Evolutionary conservation across 2,888 invertebrate species (phyloP), one percentile per base, ranked within the genome.

Genomic region (Drosophila stalkeri): DNA sequence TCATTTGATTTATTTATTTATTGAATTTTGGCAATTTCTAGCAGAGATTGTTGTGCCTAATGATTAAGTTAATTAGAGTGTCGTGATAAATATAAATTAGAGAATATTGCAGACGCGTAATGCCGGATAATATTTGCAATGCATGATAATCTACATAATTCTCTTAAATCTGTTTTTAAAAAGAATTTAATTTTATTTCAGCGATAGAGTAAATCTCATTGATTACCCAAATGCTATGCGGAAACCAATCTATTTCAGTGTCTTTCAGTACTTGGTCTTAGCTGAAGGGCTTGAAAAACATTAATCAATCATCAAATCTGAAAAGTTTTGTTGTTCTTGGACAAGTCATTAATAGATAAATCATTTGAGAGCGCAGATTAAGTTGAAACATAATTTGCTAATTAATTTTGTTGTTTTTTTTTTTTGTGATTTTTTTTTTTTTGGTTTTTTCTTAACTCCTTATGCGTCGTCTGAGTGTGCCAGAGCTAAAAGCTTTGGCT

Each of bases 331-430:
- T 11, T 37, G n/a, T 56, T 41, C 41, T 61, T 16, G 39, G 16
- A 12, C 20, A 49, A 33, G n/a, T 33, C 31, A 31, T 41, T 52
- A 41, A 33, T 49, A 41, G 41, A 41, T 41, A 41, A 61, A 54
- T 54, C 39, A 52, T 20, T 52, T 20, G 20, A 43, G 14, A 41
- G 7, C 52, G 52, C 20, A 61, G 20, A 33, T 54, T 61, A 41
- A 52, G 39, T 43, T 61, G 52, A 52, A 61, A 41, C 52, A 41
- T 27, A 52, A 61, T 61, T 61, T 33, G 52, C 49, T 61, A 52
- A 61, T 61, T 61, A 51, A 51, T 60, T 51, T 16, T 46, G 0
- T 27, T 27, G 27, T 11, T 37, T 37, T 33, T 33, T 3, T 33
- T 33, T 33, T 33, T 33, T 9, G 2, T 33, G n/a, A n/a, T 2